Evolutionary conservation across 2,888 invertebrate genomes (phyloP), one percentile per base, ranked within the genome.

Genomic region (Epirrhoe tristata): DNA sequence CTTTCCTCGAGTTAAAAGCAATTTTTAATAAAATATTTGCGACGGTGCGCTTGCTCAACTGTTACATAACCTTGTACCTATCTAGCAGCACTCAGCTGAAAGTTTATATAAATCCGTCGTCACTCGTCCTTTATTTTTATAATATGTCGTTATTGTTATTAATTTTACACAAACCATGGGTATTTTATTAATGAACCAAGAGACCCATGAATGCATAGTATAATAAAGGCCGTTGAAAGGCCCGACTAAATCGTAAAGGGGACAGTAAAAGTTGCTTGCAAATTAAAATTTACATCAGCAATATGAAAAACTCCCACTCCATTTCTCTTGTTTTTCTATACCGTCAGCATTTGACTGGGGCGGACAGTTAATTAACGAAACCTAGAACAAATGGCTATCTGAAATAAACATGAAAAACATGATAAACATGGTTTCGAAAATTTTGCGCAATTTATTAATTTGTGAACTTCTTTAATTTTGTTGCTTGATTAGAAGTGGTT

Each of bases 221-320:
- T 86, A 90, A 90, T 90, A 90, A 91, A 91, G 83, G 88, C 80
- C 80, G 77, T 89, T 89, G 85, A 90, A 88, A 87, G 24, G 87
- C 83, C 61, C 89, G 84, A 87, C 87, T 86, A 89, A 90, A 91
- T 89, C 91, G 89, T 91, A 92, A 93, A 92, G 88, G 89, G 90
- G 79, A 86, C 85, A 89, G 88, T 92, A 91, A 93, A 24, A 93
- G 89, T 91, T 88, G 87, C 85, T 82, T 83, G 89, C 89, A 92
- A 92, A 92, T 93, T 92, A 90, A 91, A 93, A 91, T 93, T 92
- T 91, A 91, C 91, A 91, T 90, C 87, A 89, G 82, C 91, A 88
- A 89, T 91, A 91, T 91, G 91, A 91, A 92, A 89, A 91, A 88
- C 85, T 85, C 87, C 81, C 85, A 83, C 85, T 83, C 81, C 83